Evolutionary conservation across 2,113 vertebrate species (phyloP), one percentile per base, ranked within the genome.

Genomic region (rabbit (Oryctolagus cuniculus)): DNA sequence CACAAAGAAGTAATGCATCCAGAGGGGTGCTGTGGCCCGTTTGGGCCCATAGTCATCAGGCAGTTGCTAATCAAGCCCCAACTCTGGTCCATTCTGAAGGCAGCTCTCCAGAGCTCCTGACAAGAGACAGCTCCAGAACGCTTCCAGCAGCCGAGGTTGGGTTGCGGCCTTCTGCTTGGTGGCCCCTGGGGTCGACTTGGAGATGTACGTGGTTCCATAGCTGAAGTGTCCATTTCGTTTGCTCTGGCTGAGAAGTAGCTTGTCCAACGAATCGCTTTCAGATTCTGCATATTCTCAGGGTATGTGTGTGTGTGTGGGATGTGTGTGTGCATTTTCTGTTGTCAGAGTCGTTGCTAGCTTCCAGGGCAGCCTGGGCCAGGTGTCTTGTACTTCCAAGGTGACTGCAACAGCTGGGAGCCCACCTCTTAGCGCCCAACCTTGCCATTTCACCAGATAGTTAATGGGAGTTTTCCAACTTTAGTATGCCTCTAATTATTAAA

Each of bases 201-300:
- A 58, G 24, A 31, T 31, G 21, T 5, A 81, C 38, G 25, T 16
- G 67, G 19, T 12, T 73, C 66, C 78, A 8, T 29, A 24, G 17
- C 31, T 67, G 49, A 89, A 78, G 36, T 34, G 3, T 58, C 49
- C 70, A 22, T 87, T 87, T 96, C 21, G 38, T 87, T 75, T 63
- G 34, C 38, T 89, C 61, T 78, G 55, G 55, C 21, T 64, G 44
- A 74, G 25, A 89, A 21, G 67, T 88, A 85, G 73, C 2, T 4
- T 88, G 82, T 81, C 93, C 67, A 89, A 25, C 78, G 11, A 77
- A 13, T 17, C 67, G 53, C 81, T 91, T 89, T 93, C 70, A 72
- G 78, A 49, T 72, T 53, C 49, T 6, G 77, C 21, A 58, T 44
- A 34, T 11, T 72, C 44, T 85, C 73, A 80, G 12, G n/a, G 34